A percentile compares a stretch with the other conserved stretches of the same genome.
phyloP scores from a whole-genome alignment of 2,888 invertebrate genomes.

The Leptinotarsa tumamoca region DNA sequence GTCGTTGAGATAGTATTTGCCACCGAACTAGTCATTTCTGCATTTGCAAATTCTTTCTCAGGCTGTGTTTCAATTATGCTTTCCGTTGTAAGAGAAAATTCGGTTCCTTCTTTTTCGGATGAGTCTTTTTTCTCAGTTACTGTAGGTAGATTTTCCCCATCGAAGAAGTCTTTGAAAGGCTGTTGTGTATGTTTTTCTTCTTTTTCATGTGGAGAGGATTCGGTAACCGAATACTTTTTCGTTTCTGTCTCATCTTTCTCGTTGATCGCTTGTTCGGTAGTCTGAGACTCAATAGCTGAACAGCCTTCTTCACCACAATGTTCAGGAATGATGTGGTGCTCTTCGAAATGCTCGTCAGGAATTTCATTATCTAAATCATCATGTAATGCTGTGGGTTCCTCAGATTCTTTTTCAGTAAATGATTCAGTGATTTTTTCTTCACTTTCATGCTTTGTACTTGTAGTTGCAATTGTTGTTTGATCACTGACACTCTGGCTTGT shows the following conservation, averaged over 20 bases:
- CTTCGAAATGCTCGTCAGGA: constrained; percentile 26
- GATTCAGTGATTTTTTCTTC: constrained; percentile 20
- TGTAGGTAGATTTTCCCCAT: background rate
- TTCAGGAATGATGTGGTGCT: constrained; percentile 11
- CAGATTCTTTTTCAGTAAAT: constrained; percentile 18
- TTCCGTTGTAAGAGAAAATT: background rate
- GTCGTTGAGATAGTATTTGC: constrained; percentile 12
- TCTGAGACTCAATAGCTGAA: background rate
- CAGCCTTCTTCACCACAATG: constrained; percentile 21
- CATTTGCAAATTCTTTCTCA: background rate
- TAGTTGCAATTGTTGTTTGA: constrained; percentile 28
- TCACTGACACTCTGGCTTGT: background rate
- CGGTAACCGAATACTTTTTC: background rate
- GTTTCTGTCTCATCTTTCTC: background rate
- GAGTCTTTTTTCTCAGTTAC: constrained; percentile 4
- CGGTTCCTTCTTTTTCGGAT: background rate
- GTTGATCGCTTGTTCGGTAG: background rate
- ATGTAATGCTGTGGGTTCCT: constrained; percentile 22
- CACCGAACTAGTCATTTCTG: background rate
- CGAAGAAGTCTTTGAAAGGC: background rate
- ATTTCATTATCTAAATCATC: constrained; percentile 42
- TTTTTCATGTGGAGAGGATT: constrained; percentile 22
- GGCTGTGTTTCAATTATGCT: background rate
- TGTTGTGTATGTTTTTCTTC: constrained; percentile 5
- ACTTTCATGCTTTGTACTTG: background rate